Percentiles rank a stretch among this genome's conserved stretches.
phyloP scores from a whole-genome alignment of 2,888 invertebrate genomes.

The Tipula helvola region DNA sequence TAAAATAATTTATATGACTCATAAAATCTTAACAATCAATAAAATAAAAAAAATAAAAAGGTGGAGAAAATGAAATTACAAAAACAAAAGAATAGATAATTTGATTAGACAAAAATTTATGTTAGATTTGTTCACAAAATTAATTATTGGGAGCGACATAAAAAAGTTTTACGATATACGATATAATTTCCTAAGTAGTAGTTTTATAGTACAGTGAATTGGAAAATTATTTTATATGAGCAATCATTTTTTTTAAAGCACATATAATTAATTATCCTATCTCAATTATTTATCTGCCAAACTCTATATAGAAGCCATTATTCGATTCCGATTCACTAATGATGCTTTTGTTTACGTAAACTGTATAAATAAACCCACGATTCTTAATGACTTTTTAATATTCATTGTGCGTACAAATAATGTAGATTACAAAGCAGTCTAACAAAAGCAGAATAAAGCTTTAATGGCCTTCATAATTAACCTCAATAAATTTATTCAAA shows the following conservation, averaged over 20 bases:
- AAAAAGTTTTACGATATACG: not conserved
- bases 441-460: not conserved
- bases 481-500: not conserved
- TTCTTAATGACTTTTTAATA: not conserved
- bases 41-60: not conserved
- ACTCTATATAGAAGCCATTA: not conserved
- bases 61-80: not conserved
- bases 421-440: not conserved
- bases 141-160: not conserved
- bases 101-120: not conserved
- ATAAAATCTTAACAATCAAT: not conserved
- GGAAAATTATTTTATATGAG: not conserved
- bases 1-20: not conserved
- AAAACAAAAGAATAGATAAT: not conserved
- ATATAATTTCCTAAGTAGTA: not conserved
- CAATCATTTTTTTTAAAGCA: not conserved
- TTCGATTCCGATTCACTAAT: not conserved
- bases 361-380: not conserved
- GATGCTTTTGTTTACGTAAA: not conserved
- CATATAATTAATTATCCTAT: not conserved
- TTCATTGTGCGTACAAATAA: not conserved
- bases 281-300: not conserved
- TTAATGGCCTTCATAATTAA: not conserved
- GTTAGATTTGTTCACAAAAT: not conserved
- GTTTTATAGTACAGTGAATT: not conserved